These are phyloP conservation scores for Cacoxenus indagator DNA, from an alignment of 2,888 invertebrate genomes.

Conservation along the genomic window DNA sequence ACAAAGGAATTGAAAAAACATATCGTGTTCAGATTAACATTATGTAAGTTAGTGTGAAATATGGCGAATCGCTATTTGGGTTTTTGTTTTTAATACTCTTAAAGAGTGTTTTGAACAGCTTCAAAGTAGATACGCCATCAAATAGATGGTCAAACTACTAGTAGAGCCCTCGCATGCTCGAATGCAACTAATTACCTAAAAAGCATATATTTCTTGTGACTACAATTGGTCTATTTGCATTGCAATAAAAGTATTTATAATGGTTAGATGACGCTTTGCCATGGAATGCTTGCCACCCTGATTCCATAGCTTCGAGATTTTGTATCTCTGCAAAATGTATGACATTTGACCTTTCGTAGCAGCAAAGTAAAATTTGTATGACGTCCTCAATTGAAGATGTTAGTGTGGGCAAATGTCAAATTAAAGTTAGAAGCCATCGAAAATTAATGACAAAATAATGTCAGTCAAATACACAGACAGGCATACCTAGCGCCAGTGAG, in stretches of 20 bases:
- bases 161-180: no score
- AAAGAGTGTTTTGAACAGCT: neutral
- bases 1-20: no score
- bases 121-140: neutral
- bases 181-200: no score
- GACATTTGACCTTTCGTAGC: constrained; percentile 57
- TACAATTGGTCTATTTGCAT: neutral
- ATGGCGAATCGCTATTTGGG: no score
- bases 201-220: neutral
- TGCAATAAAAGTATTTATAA: neutral
- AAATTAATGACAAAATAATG: constrained; percentile 69
- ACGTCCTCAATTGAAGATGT: neutral
- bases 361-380: neutral
- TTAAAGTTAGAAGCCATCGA: constrained; percentile 50
- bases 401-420: constrained; percentile 46
- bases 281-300: no score
- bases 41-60: no score
- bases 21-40: no score
- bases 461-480: constrained; percentile 64
- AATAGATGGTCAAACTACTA: no score
- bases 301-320: no score
- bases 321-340: constrained; percentile 36
- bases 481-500: no score
- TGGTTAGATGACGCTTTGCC: no score
- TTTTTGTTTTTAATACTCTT: no score